phyloP scores from a whole-genome alignment of 2,113 vertebrate genomes.

The Vireo altiloquus region DNA sequence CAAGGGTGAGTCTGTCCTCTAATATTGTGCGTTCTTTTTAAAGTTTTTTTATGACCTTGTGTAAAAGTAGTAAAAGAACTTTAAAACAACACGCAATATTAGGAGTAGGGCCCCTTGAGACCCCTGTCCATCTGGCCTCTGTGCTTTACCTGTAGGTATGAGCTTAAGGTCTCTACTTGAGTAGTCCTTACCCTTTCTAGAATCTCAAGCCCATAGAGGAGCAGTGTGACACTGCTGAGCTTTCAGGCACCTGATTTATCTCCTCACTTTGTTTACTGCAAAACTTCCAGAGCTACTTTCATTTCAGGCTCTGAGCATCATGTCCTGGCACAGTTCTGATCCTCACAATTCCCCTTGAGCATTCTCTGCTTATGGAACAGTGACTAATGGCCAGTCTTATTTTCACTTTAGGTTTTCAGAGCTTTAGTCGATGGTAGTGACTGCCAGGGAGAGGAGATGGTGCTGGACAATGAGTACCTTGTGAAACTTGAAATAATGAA shows the following conservation, averaged over 20 bases:
- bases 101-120: background rate
- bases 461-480: background rate
- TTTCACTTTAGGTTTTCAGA: background rate
- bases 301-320: background rate
- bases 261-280: background rate
- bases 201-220: background rate
- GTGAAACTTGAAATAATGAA: background rate
- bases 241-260: background rate
- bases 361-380: background rate
- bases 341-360: background rate
- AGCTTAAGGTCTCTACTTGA: background rate
- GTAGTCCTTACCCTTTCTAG: background rate
- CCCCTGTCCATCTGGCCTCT: background rate
- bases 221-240: background rate
- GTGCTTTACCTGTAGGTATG: background rate
- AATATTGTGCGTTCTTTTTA: slow-evolving; percentile 42
- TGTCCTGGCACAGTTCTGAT: background rate
- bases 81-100: slow-evolving; percentile 40
- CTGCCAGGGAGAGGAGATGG: background rate
- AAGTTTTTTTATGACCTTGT: slow-evolving; percentile 28
- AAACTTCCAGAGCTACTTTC: background rate
- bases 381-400: background rate
- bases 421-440: background rate
- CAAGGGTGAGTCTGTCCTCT: slow-evolving; percentile 48
- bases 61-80: slow-evolving; percentile 27